Conservation (phyloP, 2,113 vertebrate species). For the Colossoma macropomum region DNA sequence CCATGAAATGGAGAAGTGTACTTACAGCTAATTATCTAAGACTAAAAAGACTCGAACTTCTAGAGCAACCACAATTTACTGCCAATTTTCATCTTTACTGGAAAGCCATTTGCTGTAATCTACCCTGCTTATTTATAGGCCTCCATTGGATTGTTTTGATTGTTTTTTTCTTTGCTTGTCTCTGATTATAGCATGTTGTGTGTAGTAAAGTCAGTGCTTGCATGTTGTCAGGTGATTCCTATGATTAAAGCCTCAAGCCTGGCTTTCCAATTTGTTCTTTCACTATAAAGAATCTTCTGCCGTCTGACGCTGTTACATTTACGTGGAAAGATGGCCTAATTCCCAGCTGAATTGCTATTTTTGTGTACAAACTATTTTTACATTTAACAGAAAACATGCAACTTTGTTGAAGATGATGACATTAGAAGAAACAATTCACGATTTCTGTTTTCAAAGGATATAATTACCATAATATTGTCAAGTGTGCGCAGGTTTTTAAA, state of each 20-base stretch:
- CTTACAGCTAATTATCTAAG: constrained; percentile 23
- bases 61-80: neutral
- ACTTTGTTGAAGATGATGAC: neutral
- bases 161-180: neutral
- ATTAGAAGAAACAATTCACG: constrained; percentile 15
- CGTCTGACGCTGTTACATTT: neutral
- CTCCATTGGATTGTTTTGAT: constrained; percentile 1
- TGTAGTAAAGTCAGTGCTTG: neutral
- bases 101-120: neutral
- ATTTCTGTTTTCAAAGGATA: neutral
- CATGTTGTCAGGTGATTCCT: neutral
- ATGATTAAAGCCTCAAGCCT: neutral
- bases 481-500: neutral
- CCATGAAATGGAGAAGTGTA: constrained; percentile 21
- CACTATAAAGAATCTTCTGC: constrained; percentile 22
- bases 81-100: neutral
- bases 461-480: neutral
- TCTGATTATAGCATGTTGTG: neutral
- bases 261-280: constrained; percentile 23
- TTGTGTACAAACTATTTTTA: constrained; percentile 24
- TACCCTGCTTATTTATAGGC: constrained; percentile 30
- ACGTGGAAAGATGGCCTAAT: neutral
- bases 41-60: neutral
- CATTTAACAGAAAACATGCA: constrained; percentile 7
- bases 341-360: neutral